Conservation (phyloP, 2,888 invertebrate genomes). For the Hoplodrina ambigua region DNA sequence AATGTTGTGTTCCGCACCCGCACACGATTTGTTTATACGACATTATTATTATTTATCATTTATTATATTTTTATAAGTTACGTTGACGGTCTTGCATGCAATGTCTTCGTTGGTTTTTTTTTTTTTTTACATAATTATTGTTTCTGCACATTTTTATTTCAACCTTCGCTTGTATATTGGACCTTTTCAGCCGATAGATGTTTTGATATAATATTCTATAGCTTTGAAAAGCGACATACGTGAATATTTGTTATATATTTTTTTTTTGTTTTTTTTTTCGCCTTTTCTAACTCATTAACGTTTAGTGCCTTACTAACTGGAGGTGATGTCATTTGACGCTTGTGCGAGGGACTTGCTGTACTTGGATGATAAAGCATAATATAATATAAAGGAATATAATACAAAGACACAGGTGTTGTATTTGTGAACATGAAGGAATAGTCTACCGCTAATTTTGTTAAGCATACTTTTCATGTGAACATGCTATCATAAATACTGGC, state of each 20-base stretch:
- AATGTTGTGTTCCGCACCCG: slow-evolving; percentile 32
- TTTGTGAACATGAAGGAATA: slow-evolving; percentile 26
- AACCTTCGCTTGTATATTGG: slow-evolving; percentile 83
- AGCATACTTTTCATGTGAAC: slow-evolving; percentile 31
- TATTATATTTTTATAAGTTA: slow-evolving; percentile 30
- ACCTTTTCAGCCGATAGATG: slow-evolving; percentile 73
- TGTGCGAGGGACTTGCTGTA: slow-evolving; percentile 26
- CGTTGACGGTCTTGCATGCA: slow-evolving; percentile 69
- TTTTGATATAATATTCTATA: slow-evolving; percentile 43
- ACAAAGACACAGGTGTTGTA: slow-evolving; percentile 49
- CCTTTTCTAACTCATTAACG: slow-evolving; percentile 60
- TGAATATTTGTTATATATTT: slow-evolving; percentile 39
- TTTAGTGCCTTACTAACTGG: slow-evolving; percentile 65
- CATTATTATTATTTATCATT: slow-evolving; percentile 40
- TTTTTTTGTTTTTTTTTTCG: slow-evolving; percentile 28
- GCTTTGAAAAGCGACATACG: slow-evolving; percentile 41
- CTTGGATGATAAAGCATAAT: slow-evolving; percentile 14
- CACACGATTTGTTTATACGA: slow-evolving; percentile 36
- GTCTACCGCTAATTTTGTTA: slow-evolving; percentile 26
- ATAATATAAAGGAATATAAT: neutral
- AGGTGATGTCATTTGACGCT: slow-evolving; percentile 54
- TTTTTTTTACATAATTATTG: slow-evolving; percentile 42
- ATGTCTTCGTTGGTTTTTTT: slow-evolving; percentile 60
- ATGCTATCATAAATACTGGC: slow-evolving; percentile 11
- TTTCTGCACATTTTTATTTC: slow-evolving; percentile 71